Base-by-base conservation (phyloP, 53 echinoderm and acorn worm species). In the Luidia sarsii region DNA sequence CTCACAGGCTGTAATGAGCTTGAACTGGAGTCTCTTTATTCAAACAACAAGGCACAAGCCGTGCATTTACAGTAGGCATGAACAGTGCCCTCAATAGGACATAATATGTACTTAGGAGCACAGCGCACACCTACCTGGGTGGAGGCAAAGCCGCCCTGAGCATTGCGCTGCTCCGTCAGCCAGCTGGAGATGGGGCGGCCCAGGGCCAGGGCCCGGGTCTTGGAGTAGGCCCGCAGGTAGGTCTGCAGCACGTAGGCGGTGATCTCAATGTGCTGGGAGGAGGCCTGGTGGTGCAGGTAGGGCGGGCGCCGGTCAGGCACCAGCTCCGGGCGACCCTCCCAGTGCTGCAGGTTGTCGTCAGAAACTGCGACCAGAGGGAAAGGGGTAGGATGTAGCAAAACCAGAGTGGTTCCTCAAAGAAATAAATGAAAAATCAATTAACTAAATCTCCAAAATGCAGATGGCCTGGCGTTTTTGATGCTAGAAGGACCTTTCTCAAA, bases 71-170 rank as follows among this genome's bases (percentile, higher is more conserved):
- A 39, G 18, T 39, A 5, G 46, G 7, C 46, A 57, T 21, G 57
- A 25, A 25, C 11, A 7, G 20, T 19, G 57, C 9, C 21, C 19
- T 10, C 27, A 45, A 45, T n/a, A n/a, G n/a, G 14, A 9, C 7
- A 45, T 45, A 14, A 45, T 14, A 45, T 45, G 7, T 45, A 9
- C 7, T 14, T 45, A 14, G 46, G 46, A 9, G 46, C 14, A 52
- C 7, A 4, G 18, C 18, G 25, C 18, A 29, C 6, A 37, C 31
- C 14, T 61, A 91, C 94, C 90, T 94, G 94, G 5, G 90, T 86
- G 20, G 94, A 94, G 2, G 85, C 70, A 35, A 90, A 94, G 1
- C 94, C 94, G 39, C 94, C 94, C 3, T 59, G 35, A 15, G 88
- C 83, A 13, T 87, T 87, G 22, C 82, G 81, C 33, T 94, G 91